Conservation (phyloP, 2,113 vertebrate species). For the Tringa solitaria region DNA sequence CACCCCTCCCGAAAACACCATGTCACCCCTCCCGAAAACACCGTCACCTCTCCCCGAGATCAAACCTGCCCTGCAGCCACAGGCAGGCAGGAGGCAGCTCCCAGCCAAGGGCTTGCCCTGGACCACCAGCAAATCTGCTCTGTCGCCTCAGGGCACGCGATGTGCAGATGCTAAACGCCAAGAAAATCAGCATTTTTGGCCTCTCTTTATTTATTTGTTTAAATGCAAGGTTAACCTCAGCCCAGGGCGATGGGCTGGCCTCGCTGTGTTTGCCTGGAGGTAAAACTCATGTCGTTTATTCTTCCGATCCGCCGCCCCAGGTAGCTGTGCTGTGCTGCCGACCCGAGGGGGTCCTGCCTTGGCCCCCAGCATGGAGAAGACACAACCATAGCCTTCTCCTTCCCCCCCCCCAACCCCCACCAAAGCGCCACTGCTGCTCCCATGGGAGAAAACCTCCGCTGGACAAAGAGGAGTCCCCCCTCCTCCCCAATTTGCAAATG, state of each 20-base stretch:
- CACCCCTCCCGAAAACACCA: too few relatives aligned
- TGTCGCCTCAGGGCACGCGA: background rate
- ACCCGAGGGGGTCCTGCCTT: background rate
- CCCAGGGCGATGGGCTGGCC: background rate
- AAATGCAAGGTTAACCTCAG: background rate
- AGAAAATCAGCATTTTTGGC: background rate
- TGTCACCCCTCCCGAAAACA: background rate
- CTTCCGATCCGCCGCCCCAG: background rate
- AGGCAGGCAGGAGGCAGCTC: background rate
- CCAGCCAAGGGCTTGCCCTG: background rate
- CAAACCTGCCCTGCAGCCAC: background rate
- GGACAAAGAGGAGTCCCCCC: background rate
- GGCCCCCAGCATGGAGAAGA: background rate
- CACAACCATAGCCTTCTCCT: background rate
- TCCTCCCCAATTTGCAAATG: background rate
- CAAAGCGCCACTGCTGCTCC: background rate
- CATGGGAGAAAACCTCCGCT: background rate
- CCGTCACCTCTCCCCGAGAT: background rate
- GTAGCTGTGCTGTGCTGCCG: background rate
- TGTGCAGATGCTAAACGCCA: background rate
- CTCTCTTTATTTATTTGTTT: background rate
- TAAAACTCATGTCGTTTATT: background rate
- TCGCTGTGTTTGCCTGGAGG: background rate
- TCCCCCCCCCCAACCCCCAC: accelerated
- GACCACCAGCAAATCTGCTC: background rate